phyloP scores from a whole-genome alignment of 2,888 invertebrate species.

The Apocheima hispidaria region DNA sequence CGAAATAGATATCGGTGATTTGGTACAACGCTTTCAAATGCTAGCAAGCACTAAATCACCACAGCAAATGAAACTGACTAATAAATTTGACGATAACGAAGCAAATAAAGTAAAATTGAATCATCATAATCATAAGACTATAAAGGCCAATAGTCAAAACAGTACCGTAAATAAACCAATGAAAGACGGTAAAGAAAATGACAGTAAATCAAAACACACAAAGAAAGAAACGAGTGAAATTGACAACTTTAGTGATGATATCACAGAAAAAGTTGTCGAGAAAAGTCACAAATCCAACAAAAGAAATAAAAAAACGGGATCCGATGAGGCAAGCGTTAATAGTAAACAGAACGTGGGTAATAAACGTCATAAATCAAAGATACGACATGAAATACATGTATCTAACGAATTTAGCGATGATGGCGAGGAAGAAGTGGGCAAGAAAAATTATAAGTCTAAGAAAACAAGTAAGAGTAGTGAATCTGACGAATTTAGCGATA shows the following conservation, averaged over 20 bases:
- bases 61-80: not conserved
- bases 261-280: not conserved
- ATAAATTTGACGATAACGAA: not conserved
- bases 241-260: not conserved
- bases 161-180: not conserved
- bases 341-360: not conserved
- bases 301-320: not conserved
- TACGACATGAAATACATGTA: not conserved
- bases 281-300: not conserved
- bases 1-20: conserved; percentile 4
- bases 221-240: not conserved
- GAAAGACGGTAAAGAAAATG: not conserved
- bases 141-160: not conserved
- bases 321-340: too few species aligned
- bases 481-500: not conserved
- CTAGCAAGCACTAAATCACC: not conserved
- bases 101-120: not conserved
- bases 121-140: not conserved
- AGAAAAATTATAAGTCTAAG: not conserved
- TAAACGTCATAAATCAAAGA: not conserved
- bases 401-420: not conserved
- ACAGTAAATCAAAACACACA: not conserved
- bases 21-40: not conserved
- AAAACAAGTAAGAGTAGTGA: not conserved
- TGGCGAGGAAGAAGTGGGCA: not conserved